Evolutionary conservation across 2,113 vertebrate genomes (phyloP).

Genomic region (Ailurus styani): DNA sequence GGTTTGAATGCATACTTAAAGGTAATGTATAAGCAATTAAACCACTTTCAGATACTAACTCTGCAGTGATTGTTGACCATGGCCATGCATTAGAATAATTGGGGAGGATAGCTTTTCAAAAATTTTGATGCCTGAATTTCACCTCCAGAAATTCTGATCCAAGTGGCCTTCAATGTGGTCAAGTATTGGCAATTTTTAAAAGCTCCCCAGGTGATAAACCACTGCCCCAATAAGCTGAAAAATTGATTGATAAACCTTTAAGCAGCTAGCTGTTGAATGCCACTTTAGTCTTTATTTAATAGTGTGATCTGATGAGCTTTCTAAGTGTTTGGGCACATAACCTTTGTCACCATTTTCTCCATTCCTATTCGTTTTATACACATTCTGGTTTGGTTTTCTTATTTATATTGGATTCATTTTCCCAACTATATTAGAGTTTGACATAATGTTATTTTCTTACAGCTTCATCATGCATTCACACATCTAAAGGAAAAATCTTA

Average conservation of each 20-base stretch:
- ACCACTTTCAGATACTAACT: background rate
- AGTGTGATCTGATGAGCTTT: background rate
- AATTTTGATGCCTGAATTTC: background rate
- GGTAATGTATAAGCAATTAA: background rate
- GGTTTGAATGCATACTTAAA: background rate
- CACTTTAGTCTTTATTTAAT: background rate
- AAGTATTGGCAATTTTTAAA: background rate
- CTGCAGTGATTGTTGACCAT: background rate
- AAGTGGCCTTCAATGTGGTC: background rate
- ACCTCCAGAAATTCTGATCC: background rate
- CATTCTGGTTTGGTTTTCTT: slow-evolving; percentile 33
- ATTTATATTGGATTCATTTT: slow-evolving; percentile 61
- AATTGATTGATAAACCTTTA: background rate
- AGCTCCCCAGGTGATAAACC: background rate
- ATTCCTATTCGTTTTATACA: slow-evolving; percentile 41
- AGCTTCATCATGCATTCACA: slow-evolving; percentile 66
- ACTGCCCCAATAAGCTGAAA: background rate
- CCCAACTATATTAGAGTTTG: slow-evolving; percentile 59
- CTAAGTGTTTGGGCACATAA: background rate
- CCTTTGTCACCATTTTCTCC: background rate
- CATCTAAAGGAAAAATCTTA: slow-evolving; percentile 67
- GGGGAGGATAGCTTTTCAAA: background rate
- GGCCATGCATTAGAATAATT: background rate
- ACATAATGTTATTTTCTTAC: slow-evolving; percentile 63
- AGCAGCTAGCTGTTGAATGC: background rate